Evolutionary conservation across 2,888 invertebrate genomes (phyloP), one percentile per base, ranked within the genome.

Genomic region (Homarus gammarus): DNA sequence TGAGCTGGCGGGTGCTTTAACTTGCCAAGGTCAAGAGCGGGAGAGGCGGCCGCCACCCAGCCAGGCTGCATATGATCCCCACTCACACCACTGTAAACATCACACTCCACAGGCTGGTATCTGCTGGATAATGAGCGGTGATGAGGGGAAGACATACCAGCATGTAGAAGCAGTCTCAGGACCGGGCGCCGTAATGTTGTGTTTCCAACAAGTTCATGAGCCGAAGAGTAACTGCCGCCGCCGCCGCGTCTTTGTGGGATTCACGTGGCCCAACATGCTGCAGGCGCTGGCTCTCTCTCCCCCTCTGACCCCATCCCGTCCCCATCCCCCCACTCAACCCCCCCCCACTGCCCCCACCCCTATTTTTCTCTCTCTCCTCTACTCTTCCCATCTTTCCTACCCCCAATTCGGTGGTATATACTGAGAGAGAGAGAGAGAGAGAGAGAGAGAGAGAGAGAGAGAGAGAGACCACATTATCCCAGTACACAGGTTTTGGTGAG

Each of bases 11-110:
- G 64, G 64, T 64, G 64, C 27, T 79, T 79, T 79, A 79, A 79
- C 79, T 36, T 64, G 38, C 79, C 79, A 79, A 79, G 79, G 79
- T 79, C 79, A 79, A 79, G 79, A 79, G 36, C 79, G 64, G 79
- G 38, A 79, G 61, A 64, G 79, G 61, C 31, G n/a, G 79, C 36
- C 73, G n/a, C 2, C n/a, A n/a, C 15, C 40, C 56, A 18, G 56
- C 56, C 15, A 22, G 22, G 22, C 56, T 56, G 56, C 56, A 18
- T 18, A 22, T 56, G 56, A 56, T 1, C 49, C 15, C 49, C 49
- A 49, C 49, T 15, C 56, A 56, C 56, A 56, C 56, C 8, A 56
- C 56, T n/a, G n/a, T n/a, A n/a, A n/a, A n/a, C n/a, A n/a, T n/a
- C n/a, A n/a, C n/a, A n/a, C n/a, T n/a, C n/a, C n/a, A n/a, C n/a